Conservation (phyloP, 2,797 vertebrate genomes). For the Pempheris klunzingeri region DNA sequence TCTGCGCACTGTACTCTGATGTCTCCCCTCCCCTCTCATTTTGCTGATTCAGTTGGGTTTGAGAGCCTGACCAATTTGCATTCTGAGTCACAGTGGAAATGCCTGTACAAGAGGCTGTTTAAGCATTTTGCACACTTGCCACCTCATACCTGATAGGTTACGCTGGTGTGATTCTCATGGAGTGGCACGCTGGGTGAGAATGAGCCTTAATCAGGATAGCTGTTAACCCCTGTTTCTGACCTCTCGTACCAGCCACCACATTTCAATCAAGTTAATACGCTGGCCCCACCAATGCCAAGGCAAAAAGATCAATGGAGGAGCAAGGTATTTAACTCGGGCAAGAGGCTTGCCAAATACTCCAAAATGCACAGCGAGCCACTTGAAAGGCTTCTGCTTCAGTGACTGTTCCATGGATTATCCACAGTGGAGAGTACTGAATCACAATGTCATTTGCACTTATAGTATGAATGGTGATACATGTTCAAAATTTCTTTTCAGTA, state of each 20-base stretch:
- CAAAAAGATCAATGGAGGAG: conserved; percentile 70
- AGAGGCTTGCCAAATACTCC: conserved; percentile 53
- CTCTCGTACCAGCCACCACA: conserved; percentile 42
- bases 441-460: conserved; percentile 3
- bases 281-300: conserved; percentile 35
- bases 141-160: conserved; percentile 49
- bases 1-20: conserved; percentile 33
- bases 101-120: conserved; percentile 48
- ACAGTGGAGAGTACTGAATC: conserved; percentile 17
- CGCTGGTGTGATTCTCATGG: conserved; percentile 37
- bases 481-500: background rate
- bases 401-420: conserved; percentile 38
- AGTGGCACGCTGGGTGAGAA: conserved; percentile 46
- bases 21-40: conserved; percentile 22
- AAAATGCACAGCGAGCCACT: conserved; percentile 43
- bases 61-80: conserved; percentile 63
- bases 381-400: conserved; percentile 32
- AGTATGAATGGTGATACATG: conserved; percentile 1
- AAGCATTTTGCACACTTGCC: conserved; percentile 62
- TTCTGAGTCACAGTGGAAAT: conserved; percentile 54
- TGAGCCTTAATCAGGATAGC: conserved; percentile 60
- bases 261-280: conserved; percentile 70
- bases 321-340: conserved; percentile 62
- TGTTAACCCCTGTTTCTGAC: conserved; percentile 54
- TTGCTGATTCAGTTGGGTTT: conserved; percentile 48